phyloP scores from a whole-genome alignment of 2,113 vertebrate species.

The Phainopepla nitens region DNA sequence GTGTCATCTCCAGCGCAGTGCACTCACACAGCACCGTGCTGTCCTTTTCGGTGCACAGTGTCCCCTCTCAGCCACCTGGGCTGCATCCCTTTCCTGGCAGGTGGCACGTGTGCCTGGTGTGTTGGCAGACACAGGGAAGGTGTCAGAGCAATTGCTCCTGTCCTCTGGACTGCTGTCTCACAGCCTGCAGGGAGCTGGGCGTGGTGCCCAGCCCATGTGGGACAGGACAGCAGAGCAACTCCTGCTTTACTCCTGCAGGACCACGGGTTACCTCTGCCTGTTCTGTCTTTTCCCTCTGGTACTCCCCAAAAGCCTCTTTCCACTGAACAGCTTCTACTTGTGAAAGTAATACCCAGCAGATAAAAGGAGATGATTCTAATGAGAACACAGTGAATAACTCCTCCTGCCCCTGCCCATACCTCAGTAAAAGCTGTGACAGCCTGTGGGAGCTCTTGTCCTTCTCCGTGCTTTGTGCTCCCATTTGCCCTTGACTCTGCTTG shows the following conservation, averaged over 20 bases:
- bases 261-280: rapidly evolving
- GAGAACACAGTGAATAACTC: neutral
- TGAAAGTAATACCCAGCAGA: neutral
- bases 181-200: neutral
- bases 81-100: neutral
- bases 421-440: neutral
- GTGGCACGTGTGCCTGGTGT: neutral
- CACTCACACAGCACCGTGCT: neutral
- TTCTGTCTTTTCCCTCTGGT: neutral
- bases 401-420: neutral
- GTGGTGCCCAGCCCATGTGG: neutral
- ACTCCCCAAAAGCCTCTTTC: neutral
- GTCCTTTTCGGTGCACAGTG: neutral
- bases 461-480: neutral
- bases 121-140: neutral
- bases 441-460: neutral
- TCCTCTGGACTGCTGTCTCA: neutral
- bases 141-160: neutral
- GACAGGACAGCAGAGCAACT: neutral
- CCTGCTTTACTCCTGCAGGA: rapidly evolving
- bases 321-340: neutral
- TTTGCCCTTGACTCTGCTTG: neutral
- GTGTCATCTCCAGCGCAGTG: neutral
- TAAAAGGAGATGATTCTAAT: neutral
- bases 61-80: neutral